These are phyloP conservation scores for Caloenas nicobarica DNA, from an alignment of 2,113 vertebrate genomes.

Conservation along the genomic window DNA sequence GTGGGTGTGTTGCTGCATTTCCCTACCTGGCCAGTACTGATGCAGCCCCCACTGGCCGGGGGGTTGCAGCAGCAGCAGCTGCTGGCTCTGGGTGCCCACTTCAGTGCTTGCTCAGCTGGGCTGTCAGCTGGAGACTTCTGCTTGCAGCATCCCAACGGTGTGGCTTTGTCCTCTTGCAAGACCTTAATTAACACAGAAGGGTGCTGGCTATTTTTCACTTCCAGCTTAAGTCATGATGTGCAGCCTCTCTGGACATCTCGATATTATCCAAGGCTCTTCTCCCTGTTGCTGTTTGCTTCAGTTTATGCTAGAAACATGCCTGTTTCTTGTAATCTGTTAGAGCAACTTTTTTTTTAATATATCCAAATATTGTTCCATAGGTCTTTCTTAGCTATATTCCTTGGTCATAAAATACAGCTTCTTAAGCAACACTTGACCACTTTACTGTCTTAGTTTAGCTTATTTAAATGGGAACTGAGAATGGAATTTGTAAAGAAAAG, in stretches of 20 bases:
- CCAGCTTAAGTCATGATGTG: not conserved
- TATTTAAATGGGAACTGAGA: not conserved
- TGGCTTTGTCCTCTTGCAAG: not conserved
- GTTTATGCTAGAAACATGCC: not conserved
- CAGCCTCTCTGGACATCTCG: not conserved
- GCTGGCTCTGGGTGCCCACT: not conserved
- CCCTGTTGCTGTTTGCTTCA: not conserved
- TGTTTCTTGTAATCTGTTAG: not conserved
- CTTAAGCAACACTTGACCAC: not conserved
- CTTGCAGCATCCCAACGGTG: not conserved
- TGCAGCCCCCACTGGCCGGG: too few species aligned
- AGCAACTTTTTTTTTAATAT: not conserved
- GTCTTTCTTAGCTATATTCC: not conserved
- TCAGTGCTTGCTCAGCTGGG: not conserved
- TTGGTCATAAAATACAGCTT: not conserved
- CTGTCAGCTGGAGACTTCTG: not conserved
- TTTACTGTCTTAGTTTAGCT: not conserved
- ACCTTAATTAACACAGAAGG: not conserved
- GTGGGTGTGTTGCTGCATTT: not conserved
- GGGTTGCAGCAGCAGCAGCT: not conserved
- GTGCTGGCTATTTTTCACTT: not conserved
- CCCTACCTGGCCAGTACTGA: too few species aligned
- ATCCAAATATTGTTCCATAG: rapidly evolving
- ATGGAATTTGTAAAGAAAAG: not conserved
- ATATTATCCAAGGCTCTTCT: not conserved